Base-by-base conservation (phyloP, 1,140 invertebrate genomes). In the Diorhabda sublineata region DNA sequence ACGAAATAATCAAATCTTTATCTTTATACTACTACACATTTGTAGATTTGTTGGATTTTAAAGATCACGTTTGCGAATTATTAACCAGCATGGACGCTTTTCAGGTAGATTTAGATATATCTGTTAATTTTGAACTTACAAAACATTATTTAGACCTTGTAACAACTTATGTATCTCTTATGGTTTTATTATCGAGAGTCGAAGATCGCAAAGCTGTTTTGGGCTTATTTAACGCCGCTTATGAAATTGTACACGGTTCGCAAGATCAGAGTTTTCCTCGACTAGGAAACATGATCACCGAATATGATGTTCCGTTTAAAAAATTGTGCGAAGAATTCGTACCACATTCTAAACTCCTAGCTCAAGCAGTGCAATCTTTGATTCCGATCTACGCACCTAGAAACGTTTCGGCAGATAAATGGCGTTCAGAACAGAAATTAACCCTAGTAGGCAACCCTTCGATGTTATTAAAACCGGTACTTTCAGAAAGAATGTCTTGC, bases 11-110 rank as follows among this genome's bases (percentile, higher is more conserved):
- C 66, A 99, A 99, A 79, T 96, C 95, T 2, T 82, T 99, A 0
- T 97, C 96, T 0, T 83, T 99, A 0, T 99, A 99, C 82, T 99
- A 99, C 80, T 98, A 98, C 77, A 99, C 98, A 2, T 99, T 99
- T 86, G 98, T 98, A n/a, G 98, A 99, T 86, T 85, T 99, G 56
- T 82, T 99, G 8, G 97, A 99, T 81, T 97, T 99, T 75, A 98
- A 98, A 83, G 98, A 99, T 80, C 96, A 98, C 87, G 95, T 99
- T 3, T 95, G 93, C 76, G 96, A 99, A 81, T 83, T 99, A 57
- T 83, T 99, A 3, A 99, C 97, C 5, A 95, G 92, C n/a, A 98
- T 99, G 89, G 96, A 99, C 87, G 94, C 96, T 7, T 97, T 94
- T 79, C 95, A 97, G 78, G 88, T 98, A 47, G 89, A 94, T 75